A percentile compares a stretch with the other conserved stretches of the same genome.
Evolutionary conservation across 2,797 vertebrate species (phyloP).

Genomic region (Myotis pilosus): DNA sequence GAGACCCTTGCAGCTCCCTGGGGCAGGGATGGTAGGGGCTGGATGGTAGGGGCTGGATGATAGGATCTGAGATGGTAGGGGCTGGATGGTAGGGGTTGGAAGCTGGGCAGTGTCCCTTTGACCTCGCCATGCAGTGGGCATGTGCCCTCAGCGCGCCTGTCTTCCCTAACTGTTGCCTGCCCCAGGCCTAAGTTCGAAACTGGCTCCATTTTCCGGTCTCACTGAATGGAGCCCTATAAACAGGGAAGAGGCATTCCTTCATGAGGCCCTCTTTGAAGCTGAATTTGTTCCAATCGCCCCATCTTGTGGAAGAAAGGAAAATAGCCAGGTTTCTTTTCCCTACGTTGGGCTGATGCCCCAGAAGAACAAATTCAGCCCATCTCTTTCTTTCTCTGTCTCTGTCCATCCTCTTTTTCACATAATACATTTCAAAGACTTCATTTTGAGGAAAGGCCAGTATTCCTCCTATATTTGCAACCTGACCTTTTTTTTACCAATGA

Average conservation of each 20-base stretch:
- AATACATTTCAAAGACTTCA: not conserved
- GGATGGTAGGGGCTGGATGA: too few relatives aligned
- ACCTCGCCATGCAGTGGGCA: not conserved
- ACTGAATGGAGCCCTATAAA: slow-evolving; percentile 22
- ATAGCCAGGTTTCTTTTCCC: not conserved
- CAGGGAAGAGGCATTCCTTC: slow-evolving; percentile 33
- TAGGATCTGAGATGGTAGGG: too few relatives aligned
- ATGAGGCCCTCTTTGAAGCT: not conserved
- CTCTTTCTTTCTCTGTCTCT: not conserved
- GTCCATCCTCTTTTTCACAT: not conserved
- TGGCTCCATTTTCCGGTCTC: slow-evolving; percentile 13
- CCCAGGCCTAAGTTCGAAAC: not conserved
- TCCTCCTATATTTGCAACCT: not conserved
- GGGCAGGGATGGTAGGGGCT: not conserved
- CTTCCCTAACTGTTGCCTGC: not conserved
- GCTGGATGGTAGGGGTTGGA: not conserved
- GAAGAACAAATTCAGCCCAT: not conserved
- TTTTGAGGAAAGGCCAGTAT: not conserved
- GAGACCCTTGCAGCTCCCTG: not conserved
- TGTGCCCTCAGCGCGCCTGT: not conserved
- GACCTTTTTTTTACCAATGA: not conserved
- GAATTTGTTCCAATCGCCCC: slow-evolving; percentile 78
- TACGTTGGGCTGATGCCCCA: not conserved
- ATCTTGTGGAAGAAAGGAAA: slow-evolving; percentile 83
- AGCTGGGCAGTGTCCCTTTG: not conserved